phyloP scores from a whole-genome alignment of 2,797 vertebrate genomes.

The Chelmon rostratus region DNA sequence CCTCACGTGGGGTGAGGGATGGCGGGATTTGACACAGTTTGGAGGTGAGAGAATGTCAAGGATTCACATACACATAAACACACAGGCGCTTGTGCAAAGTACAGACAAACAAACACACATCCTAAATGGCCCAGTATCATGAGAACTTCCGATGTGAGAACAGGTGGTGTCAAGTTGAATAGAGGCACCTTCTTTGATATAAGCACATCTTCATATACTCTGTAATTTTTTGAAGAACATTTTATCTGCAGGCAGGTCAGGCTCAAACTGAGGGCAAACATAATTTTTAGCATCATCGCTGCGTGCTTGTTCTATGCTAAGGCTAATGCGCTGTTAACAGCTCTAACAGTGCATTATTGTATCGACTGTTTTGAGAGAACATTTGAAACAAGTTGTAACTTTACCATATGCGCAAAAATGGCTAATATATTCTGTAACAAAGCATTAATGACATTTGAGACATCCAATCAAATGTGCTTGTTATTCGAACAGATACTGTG shows the following conservation, averaged over 20 bases:
- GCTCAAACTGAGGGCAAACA: not conserved
- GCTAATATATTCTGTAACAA: not conserved
- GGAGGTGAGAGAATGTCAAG: conserved; percentile 43
- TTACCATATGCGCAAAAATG: not conserved
- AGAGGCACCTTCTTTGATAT: not conserved
- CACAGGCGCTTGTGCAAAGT: not conserved
- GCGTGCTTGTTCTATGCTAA: not conserved
- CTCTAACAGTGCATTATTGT: not conserved
- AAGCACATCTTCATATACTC: not conserved
- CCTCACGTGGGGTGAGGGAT: conserved; percentile 23
- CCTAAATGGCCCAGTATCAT: not conserved
- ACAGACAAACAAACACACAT: not conserved
- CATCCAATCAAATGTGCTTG: not conserved
- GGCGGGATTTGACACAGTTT: conserved; percentile 44
- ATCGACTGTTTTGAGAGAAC: not conserved
- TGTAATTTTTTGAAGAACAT: not conserved
- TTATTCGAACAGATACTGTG: not conserved
- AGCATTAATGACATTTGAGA: not conserved
- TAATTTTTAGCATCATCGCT: not conserved
- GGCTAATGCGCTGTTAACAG: not conserved
- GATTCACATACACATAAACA: conserved; percentile 22
- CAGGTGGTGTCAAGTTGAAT: not conserved
- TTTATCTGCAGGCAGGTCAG: not conserved
- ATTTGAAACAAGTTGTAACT: not conserved
- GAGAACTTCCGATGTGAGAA: conserved; percentile 1